phyloP scores from a whole-genome alignment of 2,797 vertebrate species.

The Sparidentex hasta region DNA sequence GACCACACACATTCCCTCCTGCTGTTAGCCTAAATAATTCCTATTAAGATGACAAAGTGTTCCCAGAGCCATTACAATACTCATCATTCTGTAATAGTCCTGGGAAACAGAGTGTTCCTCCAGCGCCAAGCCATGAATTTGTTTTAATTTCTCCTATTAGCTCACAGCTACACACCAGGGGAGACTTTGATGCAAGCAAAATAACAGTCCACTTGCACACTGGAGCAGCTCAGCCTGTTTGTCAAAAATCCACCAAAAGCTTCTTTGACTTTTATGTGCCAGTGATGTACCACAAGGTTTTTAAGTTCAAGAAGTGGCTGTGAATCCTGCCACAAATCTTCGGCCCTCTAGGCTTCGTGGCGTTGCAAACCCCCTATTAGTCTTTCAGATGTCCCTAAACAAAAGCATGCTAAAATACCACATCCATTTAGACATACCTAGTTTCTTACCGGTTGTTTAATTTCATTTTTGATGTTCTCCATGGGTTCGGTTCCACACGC shows the following conservation, averaged over 20 bases:
- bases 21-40: conserved; percentile 68
- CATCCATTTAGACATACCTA: conserved; percentile 64
- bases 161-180: conserved; percentile 37
- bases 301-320: conserved; percentile 41
- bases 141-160: conserved; percentile 53
- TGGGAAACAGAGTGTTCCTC: conserved; percentile 59
- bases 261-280: conserved; percentile 12
- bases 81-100: conserved; percentile 69
- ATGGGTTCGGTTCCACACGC: conserved; percentile 63
- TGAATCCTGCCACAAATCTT: conserved; percentile 36
- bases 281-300: conserved; percentile 25
- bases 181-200: conserved; percentile 32
- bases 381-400: conserved; percentile 48
- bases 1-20: conserved; percentile 72
- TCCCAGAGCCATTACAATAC: conserved; percentile 67
- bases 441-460: conserved; percentile 63
- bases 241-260: conserved; percentile 11
- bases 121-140: conserved; percentile 35
- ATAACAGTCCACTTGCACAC: conserved; percentile 32
- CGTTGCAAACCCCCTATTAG: conserved; percentile 47
- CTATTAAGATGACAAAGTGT: conserved; percentile 67
- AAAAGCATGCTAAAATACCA: conserved; percentile 52
- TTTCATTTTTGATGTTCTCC: conserved; percentile 67
- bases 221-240: conserved; percentile 26
- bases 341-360: conserved; percentile 28